These are phyloP conservation scores for Alcedo quadribrachys DNA, from an alignment of 2,797 vertebrate species.

Conservation along the genomic window DNA sequence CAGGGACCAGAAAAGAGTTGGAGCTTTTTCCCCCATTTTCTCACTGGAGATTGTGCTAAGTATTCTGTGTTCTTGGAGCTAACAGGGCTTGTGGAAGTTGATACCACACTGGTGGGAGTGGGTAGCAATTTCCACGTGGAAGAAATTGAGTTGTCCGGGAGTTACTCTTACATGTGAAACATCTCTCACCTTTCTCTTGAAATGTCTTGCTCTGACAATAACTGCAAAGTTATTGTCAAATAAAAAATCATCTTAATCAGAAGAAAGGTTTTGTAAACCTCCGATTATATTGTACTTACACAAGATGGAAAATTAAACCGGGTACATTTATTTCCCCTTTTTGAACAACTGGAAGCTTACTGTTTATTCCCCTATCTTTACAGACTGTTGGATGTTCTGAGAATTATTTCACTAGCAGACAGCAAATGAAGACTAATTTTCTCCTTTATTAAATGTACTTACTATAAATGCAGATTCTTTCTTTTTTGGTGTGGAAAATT, in stretches of 20 bases:
- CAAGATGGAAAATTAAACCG: not conserved
- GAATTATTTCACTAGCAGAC: constrained; percentile 2
- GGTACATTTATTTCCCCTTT: not conserved
- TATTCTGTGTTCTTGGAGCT: not conserved
- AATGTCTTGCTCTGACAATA: not conserved
- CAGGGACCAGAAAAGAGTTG: not conserved
- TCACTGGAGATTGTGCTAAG: not conserved
- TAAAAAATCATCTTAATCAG: not conserved
- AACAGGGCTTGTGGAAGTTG: not conserved
- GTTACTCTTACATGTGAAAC: not conserved
- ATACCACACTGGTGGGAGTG: not conserved
- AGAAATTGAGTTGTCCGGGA: not conserved
- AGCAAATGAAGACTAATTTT: constrained; percentile 15
- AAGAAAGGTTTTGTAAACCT: not conserved
- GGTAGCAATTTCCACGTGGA: not conserved
- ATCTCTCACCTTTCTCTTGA: not conserved
- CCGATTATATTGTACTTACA: not conserved
- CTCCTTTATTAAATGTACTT: constrained; percentile 8
- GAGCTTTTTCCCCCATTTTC: not conserved
- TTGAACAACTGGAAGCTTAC: not conserved
- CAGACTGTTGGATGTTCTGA: not conserved
- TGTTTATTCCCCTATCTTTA: not conserved
- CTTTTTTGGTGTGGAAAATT: not conserved
- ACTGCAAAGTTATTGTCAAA: not conserved
- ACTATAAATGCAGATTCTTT: not conserved